Evolutionary conservation across 2,113 vertebrate species (phyloP).

Genomic region (Ictidomys tridecemlineatus): DNA sequence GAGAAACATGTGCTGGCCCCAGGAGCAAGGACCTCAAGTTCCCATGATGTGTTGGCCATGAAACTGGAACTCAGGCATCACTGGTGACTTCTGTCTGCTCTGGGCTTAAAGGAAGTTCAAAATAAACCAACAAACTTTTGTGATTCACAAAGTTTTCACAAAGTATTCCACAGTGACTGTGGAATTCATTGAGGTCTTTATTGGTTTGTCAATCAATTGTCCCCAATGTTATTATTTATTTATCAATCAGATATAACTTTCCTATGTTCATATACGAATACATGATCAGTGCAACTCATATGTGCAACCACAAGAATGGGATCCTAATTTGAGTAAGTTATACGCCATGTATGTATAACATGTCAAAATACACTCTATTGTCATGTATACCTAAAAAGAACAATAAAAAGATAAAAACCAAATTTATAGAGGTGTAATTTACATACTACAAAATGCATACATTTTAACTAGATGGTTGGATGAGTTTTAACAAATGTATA

Average conservation of each 20-base stretch:
- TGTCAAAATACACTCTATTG: no score
- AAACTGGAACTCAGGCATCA: background rate
- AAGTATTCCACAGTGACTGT: background rate
- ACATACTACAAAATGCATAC: background rate
- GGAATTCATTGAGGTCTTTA: background rate
- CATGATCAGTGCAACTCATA: no score
- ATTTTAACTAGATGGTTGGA: background rate
- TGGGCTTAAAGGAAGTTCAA: background rate
- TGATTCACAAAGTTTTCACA: background rate
- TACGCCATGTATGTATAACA: no score
- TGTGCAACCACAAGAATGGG: no score
- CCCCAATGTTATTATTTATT: background rate
- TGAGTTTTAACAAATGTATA: background rate
- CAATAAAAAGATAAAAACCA: background rate
- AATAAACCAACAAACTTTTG: background rate
- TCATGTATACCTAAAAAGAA: no score
- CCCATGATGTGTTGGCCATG: rapidly evolving
- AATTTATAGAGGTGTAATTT: background rate
- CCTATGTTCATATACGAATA: no score
- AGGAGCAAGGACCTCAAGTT: background rate
- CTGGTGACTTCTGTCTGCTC: background rate
- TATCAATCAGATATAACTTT: no score
- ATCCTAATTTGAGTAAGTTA: no score
- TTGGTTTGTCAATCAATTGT: background rate
- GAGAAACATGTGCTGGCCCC: background rate